Conservation (phyloP, 2,888 invertebrate species). For the Volucella zonaria region DNA sequence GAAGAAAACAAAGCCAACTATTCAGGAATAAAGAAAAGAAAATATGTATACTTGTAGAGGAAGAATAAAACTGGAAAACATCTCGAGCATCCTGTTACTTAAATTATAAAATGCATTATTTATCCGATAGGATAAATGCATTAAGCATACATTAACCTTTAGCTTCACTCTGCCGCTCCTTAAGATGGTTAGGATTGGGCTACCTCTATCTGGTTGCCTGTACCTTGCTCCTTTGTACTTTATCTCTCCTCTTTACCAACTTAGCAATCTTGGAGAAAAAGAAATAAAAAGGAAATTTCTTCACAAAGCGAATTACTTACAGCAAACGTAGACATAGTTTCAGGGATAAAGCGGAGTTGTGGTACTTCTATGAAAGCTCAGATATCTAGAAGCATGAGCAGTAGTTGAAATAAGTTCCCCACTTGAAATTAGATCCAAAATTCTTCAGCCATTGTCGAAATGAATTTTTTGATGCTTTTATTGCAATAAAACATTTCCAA, state of each 20-base stretch:
- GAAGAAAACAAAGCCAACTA: constrained; percentile 21
- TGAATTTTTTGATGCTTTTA: constrained; percentile 69
- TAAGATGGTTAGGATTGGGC: background rate
- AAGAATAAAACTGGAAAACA: constrained; percentile 35
- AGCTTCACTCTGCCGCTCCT: constrained; percentile 41
- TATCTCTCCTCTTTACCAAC: background rate
- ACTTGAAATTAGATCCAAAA: constrained; percentile 69
- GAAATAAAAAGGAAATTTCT: constrained; percentile 31
- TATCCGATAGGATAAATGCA: constrained; percentile 69
- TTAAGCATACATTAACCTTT: constrained; percentile 73
- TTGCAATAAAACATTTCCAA: constrained; percentile 73
- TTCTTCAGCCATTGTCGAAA: constrained; percentile 68
- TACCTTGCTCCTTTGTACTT: background rate
- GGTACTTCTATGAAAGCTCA: constrained; percentile 10
- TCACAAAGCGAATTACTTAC: constrained; percentile 61
- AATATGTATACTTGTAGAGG: too few species aligned
- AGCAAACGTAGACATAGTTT: constrained; percentile 52
- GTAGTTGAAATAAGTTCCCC: constrained; percentile 53
- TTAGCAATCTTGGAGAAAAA: background rate
- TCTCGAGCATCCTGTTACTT: constrained; percentile 58
- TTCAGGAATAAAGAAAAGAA: constrained; percentile 6
- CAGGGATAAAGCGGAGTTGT: background rate
- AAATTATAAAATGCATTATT: constrained; percentile 69
- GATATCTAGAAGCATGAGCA: background rate
- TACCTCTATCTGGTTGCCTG: too few species aligned